Evolutionary conservation across 2,888 invertebrate genomes (phyloP).

Genomic region (Cataglyphis rosenhaueri): DNA sequence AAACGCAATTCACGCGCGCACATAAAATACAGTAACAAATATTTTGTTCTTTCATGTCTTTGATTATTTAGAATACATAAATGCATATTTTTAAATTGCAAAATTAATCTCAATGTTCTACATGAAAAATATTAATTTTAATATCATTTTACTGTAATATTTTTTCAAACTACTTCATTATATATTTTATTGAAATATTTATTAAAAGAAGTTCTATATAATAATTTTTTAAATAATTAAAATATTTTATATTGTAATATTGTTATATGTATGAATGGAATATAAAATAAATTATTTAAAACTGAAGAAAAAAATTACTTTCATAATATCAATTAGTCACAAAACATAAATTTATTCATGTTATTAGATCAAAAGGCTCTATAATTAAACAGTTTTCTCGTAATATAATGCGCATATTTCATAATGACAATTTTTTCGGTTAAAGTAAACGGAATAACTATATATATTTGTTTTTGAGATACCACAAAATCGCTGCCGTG

Average conservation of each 20-base stretch:
- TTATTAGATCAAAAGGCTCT: background rate
- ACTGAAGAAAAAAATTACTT: conserved; percentile 8
- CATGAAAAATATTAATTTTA: conserved; percentile 2
- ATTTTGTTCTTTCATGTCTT: background rate
- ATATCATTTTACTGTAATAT: background rate
- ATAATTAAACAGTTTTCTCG: background rate
- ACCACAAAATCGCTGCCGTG: conserved; percentile 4
- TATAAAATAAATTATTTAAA: background rate
- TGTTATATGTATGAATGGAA: background rate
- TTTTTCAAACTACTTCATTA: background rate
- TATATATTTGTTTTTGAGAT: conserved; percentile 13
- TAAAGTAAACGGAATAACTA: background rate
- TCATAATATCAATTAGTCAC: background rate
- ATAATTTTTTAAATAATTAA: background rate
- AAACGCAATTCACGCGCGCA: background rate
- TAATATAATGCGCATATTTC: background rate
- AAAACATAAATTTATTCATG: background rate
- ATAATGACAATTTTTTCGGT: background rate
- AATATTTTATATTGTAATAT: background rate
- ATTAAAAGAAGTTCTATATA: background rate
- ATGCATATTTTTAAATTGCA: background rate
- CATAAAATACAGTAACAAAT: conserved; percentile 1
- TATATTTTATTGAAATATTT: background rate
- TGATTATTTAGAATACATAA: background rate
- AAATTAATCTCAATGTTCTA: background rate